Percentiles rank a stretch among this genome's conserved stretches.
These are phyloP conservation scores for Gymnopithys bicolor DNA, from an alignment of 2,797 vertebrate genomes.

Conservation along the genomic window DNA sequence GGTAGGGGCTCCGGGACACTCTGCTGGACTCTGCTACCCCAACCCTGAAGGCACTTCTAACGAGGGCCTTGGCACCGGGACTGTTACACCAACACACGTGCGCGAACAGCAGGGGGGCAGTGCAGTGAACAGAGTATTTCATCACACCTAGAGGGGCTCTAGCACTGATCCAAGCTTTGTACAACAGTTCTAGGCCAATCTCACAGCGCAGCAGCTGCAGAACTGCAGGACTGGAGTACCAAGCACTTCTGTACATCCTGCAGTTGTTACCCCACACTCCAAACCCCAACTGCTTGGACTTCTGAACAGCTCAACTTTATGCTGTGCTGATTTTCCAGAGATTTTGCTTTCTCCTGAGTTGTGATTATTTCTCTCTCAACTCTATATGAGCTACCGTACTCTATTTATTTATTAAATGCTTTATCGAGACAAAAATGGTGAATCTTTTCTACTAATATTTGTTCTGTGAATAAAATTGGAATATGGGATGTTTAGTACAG, in stretches of 20 bases:
- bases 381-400: background rate
- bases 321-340: background rate
- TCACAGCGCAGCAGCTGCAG: background rate
- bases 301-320: background rate
- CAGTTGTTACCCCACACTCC: background rate
- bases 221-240: accelerated
- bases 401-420: background rate
- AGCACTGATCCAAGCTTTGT: background rate
- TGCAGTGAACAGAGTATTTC: background rate
- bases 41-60: background rate
- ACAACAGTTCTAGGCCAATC: background rate
- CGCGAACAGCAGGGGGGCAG: background rate
- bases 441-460: background rate
- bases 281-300: background rate
- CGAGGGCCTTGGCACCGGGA: background rate
- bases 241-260: background rate
- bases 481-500: background rate
- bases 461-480: background rate
- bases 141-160: accelerated
- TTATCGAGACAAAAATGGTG: background rate
- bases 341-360: background rate
- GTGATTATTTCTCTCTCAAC: background rate
- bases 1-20: background rate
- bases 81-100: accelerated
- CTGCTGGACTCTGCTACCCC: background rate